Evolutionary conservation across 2,888 invertebrate genomes (phyloP).

Genomic region (Steromphala cineraria): DNA sequence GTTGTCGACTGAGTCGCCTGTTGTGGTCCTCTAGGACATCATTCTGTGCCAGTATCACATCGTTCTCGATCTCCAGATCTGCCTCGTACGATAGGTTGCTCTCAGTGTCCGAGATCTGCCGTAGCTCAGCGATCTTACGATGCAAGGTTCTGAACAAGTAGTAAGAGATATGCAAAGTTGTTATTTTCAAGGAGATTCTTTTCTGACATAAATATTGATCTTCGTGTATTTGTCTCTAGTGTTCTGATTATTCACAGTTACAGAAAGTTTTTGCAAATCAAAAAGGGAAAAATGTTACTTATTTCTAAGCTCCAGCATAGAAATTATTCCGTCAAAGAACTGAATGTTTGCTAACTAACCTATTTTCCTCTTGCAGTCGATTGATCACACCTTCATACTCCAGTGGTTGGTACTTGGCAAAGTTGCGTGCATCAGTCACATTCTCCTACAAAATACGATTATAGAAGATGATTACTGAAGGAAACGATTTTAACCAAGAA

Average conservation of each 20-base stretch:
- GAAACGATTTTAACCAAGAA: too few species aligned
- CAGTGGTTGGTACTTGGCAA: constrained; percentile 49
- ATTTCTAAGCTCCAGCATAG: too few species aligned
- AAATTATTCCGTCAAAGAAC: too few species aligned
- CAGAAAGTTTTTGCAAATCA: too few species aligned
- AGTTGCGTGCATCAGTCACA: constrained; percentile 12
- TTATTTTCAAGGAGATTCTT: too few species aligned
- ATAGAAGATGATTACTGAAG: too few species aligned
- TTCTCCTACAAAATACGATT: constrained; percentile 25
- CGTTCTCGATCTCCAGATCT: constrained; percentile 33
- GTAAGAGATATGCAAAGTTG: too few species aligned
- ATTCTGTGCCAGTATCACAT: constrained; percentile 44
- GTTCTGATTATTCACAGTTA: too few species aligned
- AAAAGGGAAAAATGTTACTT: too few species aligned
- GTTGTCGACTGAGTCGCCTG: constrained; percentile 41
- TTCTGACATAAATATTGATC: too few species aligned
- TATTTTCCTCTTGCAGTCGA: constrained; percentile 81
- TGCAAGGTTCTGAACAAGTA: constrained; percentile 58
- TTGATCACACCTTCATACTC: constrained; percentile 84
- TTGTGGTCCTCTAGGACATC: constrained; percentile 54
- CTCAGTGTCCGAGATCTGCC: constrained; percentile 46
- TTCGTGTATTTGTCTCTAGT: too few species aligned
- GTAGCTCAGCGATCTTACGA: constrained; percentile 47
- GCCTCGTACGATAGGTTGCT: constrained; percentile 41
- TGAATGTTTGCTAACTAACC: constrained; percentile 44